These are phyloP conservation scores for Bugulina stolonifera DNA, from an alignment of 2,888 invertebrate genomes.

Conservation along the genomic window DNA sequence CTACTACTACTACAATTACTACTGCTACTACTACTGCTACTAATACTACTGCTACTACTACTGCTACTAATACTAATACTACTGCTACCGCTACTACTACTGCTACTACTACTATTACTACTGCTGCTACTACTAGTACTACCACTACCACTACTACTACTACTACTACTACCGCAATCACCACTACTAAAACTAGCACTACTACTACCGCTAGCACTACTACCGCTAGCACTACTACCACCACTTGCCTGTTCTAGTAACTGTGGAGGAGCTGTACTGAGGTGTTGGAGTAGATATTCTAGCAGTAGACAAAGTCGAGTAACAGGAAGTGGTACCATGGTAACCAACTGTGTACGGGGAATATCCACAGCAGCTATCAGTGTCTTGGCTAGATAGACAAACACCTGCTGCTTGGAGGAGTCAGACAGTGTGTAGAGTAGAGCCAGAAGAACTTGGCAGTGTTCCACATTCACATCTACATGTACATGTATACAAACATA, in stretches of 20 bases:
- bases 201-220: no score
- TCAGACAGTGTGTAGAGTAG: constrained; percentile 88
- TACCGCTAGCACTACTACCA: no score
- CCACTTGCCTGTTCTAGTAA: constrained; percentile 45
- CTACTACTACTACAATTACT: no score
- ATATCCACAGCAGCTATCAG: constrained; percentile 39
- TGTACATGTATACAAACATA: constrained; percentile 22
- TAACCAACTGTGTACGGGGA: constrained; percentile 34
- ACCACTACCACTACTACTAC: no score
- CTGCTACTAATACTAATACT: no score
- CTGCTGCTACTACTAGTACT: no score
- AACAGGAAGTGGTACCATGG: constrained; percentile 40
- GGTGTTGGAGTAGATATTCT: constrained; percentile 89
- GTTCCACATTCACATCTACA: constrained; percentile 85
- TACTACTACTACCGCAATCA: no score
- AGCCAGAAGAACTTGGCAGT: constrained; percentile 84
- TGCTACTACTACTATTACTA: no score
- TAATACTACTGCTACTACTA: no score
- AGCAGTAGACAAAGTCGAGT: constrained; percentile 75
- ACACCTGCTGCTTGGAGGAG: constrained; percentile 91
- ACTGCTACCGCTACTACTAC: no score
- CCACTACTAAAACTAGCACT: no score
- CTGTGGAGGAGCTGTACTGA: constrained; percentile 74
- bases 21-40: no score
- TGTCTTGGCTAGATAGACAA: constrained; percentile 59